These are phyloP conservation scores for Petrocephalus zakoni DNA, from an alignment of 2,113 vertebrate species.

Conservation along the genomic window DNA sequence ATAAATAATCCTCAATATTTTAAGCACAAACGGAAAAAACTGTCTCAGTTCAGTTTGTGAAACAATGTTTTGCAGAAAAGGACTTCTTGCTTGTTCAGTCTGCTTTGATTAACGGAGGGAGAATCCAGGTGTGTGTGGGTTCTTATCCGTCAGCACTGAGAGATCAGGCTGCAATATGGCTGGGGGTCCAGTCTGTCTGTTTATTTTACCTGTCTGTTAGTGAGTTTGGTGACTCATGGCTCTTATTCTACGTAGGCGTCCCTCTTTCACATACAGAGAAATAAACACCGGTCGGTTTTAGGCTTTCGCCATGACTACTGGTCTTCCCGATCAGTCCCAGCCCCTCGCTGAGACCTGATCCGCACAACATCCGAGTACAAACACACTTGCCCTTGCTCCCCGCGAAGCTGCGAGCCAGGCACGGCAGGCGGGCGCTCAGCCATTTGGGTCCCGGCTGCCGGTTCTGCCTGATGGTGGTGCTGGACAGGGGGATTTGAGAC, in stretches of 20 bases:
- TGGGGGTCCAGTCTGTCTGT: slow-evolving; percentile 47
- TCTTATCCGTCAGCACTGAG: slow-evolving; percentile 25
- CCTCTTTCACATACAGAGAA: background rate
- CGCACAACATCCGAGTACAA: slow-evolving; percentile 5
- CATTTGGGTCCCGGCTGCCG: background rate
- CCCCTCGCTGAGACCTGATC: background rate
- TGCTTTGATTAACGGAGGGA: background rate
- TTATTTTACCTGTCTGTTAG: slow-evolving; percentile 63
- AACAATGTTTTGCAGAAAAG: background rate
- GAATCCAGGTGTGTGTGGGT: background rate
- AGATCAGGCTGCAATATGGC: slow-evolving; percentile 47
- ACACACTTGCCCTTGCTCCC: background rate
- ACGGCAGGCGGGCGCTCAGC: background rate
- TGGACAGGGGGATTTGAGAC: background rate
- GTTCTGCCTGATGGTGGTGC: background rate
- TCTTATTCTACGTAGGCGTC: slow-evolving; percentile 34
- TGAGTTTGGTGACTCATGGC: slow-evolving; percentile 61
- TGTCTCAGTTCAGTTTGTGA: background rate
- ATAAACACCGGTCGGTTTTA: background rate
- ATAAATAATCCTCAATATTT: background rate
- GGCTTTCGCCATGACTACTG: background rate
- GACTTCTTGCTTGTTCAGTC: background rate
- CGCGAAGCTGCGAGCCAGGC: background rate
- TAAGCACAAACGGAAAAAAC: background rate
- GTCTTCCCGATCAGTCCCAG: background rate